These are phyloP conservation scores for Australoheros scitulus DNA, from an alignment of 2,113 vertebrate species.

Conservation along the genomic window DNA sequence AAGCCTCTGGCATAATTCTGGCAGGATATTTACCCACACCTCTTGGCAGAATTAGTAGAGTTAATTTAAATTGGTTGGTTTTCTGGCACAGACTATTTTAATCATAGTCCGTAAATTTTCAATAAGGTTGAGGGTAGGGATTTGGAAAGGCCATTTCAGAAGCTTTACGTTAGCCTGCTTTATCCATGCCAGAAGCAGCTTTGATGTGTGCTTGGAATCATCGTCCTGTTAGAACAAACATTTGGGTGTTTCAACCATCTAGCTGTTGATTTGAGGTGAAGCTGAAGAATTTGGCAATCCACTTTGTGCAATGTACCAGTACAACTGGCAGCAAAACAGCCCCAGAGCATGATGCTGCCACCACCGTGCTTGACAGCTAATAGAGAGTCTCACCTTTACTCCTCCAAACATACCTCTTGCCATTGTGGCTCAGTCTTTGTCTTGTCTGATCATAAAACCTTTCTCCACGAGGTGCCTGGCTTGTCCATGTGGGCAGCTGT, in stretches of 20 bases:
- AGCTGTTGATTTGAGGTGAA: too few species aligned
- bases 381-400: background rate
- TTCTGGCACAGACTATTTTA: background rate
- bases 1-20: background rate
- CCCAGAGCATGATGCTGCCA: background rate
- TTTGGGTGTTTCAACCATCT: background rate
- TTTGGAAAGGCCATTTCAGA: background rate
- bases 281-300: too few species aligned
- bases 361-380: background rate
- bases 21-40: background rate
- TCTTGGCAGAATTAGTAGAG: background rate
- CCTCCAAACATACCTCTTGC: background rate
- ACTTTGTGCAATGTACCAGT: too few species aligned
- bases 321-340: too few species aligned
- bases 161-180: background rate
- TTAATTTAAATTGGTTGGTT: background rate
- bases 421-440: background rate
- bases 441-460: too few species aligned
- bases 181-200: background rate
- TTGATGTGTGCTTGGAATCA: background rate
- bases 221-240: background rate
- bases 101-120: background rate
- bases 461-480: too few species aligned
- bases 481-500: too few species aligned
- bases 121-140: accelerated